Evolutionary conservation across 30 jellyfish, hydroid and myxozoan species (phyloP), one percentile per base, ranked within the genome.

Genomic region (Mastigias papua): DNA sequence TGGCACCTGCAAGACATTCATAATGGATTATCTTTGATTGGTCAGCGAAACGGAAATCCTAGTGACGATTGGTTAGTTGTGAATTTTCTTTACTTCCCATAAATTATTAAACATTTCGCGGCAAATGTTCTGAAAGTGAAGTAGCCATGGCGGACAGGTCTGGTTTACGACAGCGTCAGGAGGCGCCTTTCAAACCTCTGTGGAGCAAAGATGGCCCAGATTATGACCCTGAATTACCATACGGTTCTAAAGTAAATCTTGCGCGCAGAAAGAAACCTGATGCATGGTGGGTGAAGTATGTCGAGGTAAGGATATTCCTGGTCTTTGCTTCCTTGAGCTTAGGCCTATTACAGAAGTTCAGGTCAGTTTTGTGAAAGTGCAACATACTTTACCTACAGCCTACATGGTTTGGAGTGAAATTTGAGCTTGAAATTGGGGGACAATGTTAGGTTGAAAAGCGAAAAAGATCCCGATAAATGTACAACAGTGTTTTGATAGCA

Each of bases 131-230:
- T 11, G 79, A 61, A 16, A 34, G 46, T 42, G 34, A 28, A 5
- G 35, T 72, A 80, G 79, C 68, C 29, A 85, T 85, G 94, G 88
- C 94, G 76, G 94, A 34, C 81, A 72, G 34, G 15, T 31, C 68
- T 30, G 80, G 83, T 49, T 70, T 85, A 20, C 61, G 94, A 33
- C 42, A 85, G 37, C 80, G 94, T 9, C 76, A 69, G 48, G 79
- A 69, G 34, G 89, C 50, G 68, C 72, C 51, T 49, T 65, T 75
- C 63, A 76, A 28, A 66, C 97, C 98, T 11, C 71, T 90, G 0
- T 94, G 98, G 98, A 97, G 97, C 49, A 94, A 94, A 62, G 98
- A 97, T 17, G 97, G 86, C 63, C 94, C 97, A 51, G 97, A 90
- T 0, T 88, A 94, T 54, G 97, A 94, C 73, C 97, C 98, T 23